Percentiles rank a stretch among this genome's conserved stretches.
Conservation (phyloP, 2,797 vertebrate species). For the Anguilla megastoma region DNA sequence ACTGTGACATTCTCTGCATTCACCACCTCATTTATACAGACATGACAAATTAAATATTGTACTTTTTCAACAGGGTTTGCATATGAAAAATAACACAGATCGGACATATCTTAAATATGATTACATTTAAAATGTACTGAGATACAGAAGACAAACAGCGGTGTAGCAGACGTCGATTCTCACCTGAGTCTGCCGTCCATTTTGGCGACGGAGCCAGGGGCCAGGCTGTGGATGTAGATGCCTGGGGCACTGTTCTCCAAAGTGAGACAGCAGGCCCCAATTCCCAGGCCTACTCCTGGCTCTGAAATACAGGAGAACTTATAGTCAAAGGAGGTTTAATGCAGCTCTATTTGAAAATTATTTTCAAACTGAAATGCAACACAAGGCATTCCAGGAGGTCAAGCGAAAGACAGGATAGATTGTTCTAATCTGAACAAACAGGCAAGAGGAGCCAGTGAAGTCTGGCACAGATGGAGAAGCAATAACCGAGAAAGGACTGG, state of each 20-base stretch:
- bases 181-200: conserved; percentile 95
- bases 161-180: not conserved
- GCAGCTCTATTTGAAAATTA: too few species aligned
- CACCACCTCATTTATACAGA: not conserved
- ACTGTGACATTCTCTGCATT: not conserved
- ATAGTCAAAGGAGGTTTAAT: not conserved
- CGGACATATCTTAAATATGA: not conserved
- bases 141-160: not conserved
- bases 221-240: conserved; percentile 94
- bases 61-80: not conserved
- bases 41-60: not conserved
- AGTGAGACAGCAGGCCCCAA: conserved; percentile 88
- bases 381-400: too few species aligned
- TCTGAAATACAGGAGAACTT: conserved; percentile 67
- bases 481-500: too few species aligned
- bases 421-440: too few species aligned
- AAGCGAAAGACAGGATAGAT: too few species aligned
- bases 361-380: too few species aligned
- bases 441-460: too few species aligned
- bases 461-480: too few species aligned
- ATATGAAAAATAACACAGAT: not conserved
- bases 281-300: conserved; percentile 87
- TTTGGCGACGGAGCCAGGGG: conserved; percentile 92
- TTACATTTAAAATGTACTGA: not conserved
- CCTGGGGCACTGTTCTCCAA: conserved; percentile 85